These are phyloP conservation scores for Haemorhous mexicanus DNA, from an alignment of 2,113 vertebrate species.

Conservation along the genomic window DNA sequence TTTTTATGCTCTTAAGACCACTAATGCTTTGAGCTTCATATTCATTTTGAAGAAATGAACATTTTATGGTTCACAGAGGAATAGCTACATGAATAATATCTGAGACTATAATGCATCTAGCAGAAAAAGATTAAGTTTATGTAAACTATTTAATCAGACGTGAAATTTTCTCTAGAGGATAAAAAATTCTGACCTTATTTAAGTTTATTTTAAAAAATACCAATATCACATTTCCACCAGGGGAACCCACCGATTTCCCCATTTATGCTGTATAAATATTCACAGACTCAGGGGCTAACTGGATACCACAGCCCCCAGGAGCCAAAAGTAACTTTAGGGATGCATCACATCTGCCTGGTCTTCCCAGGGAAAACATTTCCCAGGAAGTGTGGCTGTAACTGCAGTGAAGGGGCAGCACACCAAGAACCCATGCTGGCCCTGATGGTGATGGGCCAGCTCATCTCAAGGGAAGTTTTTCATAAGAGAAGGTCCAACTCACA, in stretches of 20 bases:
- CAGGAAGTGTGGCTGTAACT: background rate
- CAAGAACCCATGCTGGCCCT: background rate
- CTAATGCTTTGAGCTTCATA: constrained; percentile 84
- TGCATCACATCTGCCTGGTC: rapidly evolving
- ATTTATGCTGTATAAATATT: constrained; percentile 66
- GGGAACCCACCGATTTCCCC: constrained; percentile 48
- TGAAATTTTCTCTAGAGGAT: constrained; percentile 79
- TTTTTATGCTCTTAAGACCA: constrained; percentile 84
- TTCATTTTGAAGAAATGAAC: constrained; percentile 84
- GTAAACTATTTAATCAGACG: constrained; percentile 85
- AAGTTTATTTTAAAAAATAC: constrained; percentile 75
- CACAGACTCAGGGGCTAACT: constrained; percentile 31
- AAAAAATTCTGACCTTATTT: constrained; percentile 80
- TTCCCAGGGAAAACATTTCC: background rate
- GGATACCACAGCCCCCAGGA: constrained; percentile 4
- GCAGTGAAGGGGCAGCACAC: background rate
- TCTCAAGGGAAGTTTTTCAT: background rate
- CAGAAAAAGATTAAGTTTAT: constrained; percentile 83
- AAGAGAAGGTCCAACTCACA: background rate
- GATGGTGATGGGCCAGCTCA: background rate
- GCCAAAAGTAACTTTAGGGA: background rate
- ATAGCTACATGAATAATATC: constrained; percentile 84
- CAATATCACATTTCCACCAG: constrained; percentile 66
- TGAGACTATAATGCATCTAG: constrained; percentile 81
- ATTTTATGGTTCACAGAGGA: constrained; percentile 86